phyloP scores from a whole-genome alignment of 2,113 vertebrate species.

The Xiphophorus couchianus region DNA sequence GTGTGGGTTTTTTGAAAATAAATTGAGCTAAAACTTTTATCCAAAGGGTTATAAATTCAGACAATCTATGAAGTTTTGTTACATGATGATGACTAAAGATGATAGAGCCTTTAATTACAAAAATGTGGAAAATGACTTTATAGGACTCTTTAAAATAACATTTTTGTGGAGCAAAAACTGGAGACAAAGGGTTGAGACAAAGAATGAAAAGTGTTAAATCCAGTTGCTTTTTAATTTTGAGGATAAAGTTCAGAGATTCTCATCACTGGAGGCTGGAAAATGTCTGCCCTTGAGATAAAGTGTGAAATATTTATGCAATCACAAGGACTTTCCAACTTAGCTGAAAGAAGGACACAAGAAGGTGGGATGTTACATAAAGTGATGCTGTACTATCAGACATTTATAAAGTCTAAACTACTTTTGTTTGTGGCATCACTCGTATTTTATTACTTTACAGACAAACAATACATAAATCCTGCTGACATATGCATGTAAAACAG shows the following conservation, averaged over 20 bases:
- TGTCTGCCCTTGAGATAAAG: background rate
- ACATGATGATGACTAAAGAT: too few species aligned
- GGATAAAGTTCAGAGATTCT: background rate
- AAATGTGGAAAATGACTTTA: too few species aligned
- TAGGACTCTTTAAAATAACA: too few species aligned
- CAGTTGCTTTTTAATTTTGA: background rate
- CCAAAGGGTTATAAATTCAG: too few species aligned
- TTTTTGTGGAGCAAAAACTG: too few species aligned
- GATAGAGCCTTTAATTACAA: too few species aligned
- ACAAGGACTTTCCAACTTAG: background rate
- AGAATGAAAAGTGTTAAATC: background rate
- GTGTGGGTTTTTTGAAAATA: too few species aligned
- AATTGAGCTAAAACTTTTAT: too few species aligned
- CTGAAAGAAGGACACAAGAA: background rate
- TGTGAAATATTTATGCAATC: background rate
- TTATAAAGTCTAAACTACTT: background rate
- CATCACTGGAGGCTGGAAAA: background rate
- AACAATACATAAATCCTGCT: background rate
- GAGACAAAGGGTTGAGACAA: too few species aligned
- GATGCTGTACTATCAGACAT: background rate
- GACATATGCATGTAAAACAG: background rate
- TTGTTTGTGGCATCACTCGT: background rate
- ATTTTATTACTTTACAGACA: background rate
- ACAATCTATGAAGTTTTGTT: too few species aligned
- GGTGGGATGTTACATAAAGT: background rate